These are phyloP conservation scores for Podarcis cretensis DNA, from an alignment of 2,113 vertebrate species.

Conservation along the genomic window DNA sequence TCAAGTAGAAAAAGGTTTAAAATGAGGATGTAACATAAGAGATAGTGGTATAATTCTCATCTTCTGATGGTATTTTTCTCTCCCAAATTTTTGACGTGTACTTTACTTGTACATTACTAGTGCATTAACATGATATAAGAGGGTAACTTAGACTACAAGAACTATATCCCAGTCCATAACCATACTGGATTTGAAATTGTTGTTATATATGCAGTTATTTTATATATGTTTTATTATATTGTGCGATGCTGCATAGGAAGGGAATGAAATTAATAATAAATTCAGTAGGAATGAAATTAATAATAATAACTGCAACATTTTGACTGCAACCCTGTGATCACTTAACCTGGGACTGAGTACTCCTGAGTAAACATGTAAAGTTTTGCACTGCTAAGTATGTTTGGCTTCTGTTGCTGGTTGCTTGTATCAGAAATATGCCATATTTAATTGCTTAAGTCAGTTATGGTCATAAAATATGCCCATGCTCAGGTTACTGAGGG, in stretches of 20 bases:
- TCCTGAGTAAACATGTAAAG: neutral
- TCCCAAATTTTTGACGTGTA: neutral
- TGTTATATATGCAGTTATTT: too few species aligned
- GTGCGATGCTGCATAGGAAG: too few species aligned
- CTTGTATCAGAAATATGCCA: neutral
- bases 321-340: too few species aligned
- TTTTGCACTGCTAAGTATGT: neutral
- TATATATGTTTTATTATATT: too few species aligned
- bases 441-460: neutral
- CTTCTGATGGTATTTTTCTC: neutral
- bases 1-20: neutral
- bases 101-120: neutral
- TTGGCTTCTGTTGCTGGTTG: neutral
- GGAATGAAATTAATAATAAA: too few species aligned
- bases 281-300: too few species aligned
- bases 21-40: neutral
- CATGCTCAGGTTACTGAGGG: neutral
- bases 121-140: neutral
- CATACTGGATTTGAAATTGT: too few species aligned
- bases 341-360: neutral
- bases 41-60: neutral
- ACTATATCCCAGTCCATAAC: too few species aligned
- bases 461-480: neutral
- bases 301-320: too few species aligned
- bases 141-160: neutral